Percentiles rank a stretch among this genome's conserved stretches.
These are phyloP conservation scores for Orchestes rusci DNA, from an alignment of 2,888 invertebrate species.

Conservation along the genomic window DNA sequence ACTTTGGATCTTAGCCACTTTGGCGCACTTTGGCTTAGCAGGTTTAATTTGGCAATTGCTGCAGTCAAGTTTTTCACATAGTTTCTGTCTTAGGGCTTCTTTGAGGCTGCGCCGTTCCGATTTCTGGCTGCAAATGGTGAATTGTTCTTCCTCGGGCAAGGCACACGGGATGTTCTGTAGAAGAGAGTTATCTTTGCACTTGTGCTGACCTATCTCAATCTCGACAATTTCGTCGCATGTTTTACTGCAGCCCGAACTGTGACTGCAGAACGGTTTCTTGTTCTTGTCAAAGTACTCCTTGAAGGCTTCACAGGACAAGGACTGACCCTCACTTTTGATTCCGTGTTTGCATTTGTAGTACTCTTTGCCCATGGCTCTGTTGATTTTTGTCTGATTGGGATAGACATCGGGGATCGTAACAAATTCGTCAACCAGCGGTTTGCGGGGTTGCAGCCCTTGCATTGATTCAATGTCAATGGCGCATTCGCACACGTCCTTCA, in stretches of 20 bases:
- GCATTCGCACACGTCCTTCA: constrained; percentile 21
- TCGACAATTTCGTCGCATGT: too few species aligned
- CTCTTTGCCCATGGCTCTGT: constrained; percentile 7
- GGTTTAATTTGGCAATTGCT: background rate
- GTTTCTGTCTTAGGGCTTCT: background rate
- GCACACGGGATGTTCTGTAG: too few species aligned
- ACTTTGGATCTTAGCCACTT: background rate
- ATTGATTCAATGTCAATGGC: constrained; percentile 12
- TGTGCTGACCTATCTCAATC: too few species aligned
- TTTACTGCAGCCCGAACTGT: too few species aligned
- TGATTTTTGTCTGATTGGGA: constrained; percentile 11
- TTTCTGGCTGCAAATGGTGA: constrained; percentile 7
- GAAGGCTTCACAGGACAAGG: constrained; percentile 10
- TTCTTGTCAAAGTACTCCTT: constrained; percentile 1
- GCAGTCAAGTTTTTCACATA: background rate
- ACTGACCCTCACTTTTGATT: constrained; percentile 9
- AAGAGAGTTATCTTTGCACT: too few species aligned
- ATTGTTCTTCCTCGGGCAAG: constrained; percentile 19
- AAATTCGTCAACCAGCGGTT: background rate
- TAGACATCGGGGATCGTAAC: constrained; percentile 9
- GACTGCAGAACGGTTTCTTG: constrained; percentile 6
- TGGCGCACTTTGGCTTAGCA: background rate
- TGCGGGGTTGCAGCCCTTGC: constrained; percentile 18
- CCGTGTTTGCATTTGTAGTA: constrained; percentile 17
- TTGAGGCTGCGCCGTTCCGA: background rate